phyloP scores from a whole-genome alignment of 2,888 invertebrate genomes.

The Pyrochroa serraticornis region DNA sequence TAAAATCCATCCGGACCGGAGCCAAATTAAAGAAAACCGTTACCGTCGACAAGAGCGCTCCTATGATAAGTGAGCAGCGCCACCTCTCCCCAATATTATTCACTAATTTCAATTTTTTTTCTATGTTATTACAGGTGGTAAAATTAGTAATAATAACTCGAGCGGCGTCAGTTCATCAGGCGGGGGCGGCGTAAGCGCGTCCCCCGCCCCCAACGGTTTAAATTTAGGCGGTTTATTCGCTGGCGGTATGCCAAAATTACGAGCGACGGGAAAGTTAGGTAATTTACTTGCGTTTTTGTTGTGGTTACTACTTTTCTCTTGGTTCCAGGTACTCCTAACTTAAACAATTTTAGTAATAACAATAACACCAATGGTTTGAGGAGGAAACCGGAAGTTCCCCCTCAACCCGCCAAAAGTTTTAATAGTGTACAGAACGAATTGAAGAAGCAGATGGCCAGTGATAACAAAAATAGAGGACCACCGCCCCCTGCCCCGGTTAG shows the following conservation, averaged over 20 bases:
- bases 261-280: slow-evolving; percentile 67
- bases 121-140: slow-evolving; percentile 68
- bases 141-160: slow-evolving; percentile 51
- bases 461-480: slow-evolving; percentile 70
- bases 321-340: slow-evolving; percentile 25
- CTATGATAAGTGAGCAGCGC: slow-evolving; percentile 68
- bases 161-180: slow-evolving; percentile 40
- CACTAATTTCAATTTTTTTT: neutral
- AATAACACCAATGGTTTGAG: slow-evolving; percentile 27
- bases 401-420: slow-evolving; percentile 44
- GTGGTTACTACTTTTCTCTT: slow-evolving; percentile 11
- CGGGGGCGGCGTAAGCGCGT: slow-evolving; percentile 32
- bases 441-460: slow-evolving; percentile 55
- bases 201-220: slow-evolving; percentile 48
- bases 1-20: slow-evolving; percentile 85
- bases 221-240: slow-evolving; percentile 77
- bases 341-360: slow-evolving; percentile 27
- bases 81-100: slow-evolving; percentile 2
- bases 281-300: slow-evolving; percentile 8
- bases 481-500: slow-evolving; percentile 78
- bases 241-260: slow-evolving; percentile 82
- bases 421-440: slow-evolving; percentile 53
- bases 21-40: slow-evolving; percentile 81
- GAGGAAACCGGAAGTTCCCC: slow-evolving; percentile 27
- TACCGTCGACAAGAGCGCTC: slow-evolving; percentile 91